A percentile compares a stretch with the other conserved stretches of the same genome.
Conservation (phyloP, 2,113 vertebrate genomes). For the Malurus cyaneus region DNA sequence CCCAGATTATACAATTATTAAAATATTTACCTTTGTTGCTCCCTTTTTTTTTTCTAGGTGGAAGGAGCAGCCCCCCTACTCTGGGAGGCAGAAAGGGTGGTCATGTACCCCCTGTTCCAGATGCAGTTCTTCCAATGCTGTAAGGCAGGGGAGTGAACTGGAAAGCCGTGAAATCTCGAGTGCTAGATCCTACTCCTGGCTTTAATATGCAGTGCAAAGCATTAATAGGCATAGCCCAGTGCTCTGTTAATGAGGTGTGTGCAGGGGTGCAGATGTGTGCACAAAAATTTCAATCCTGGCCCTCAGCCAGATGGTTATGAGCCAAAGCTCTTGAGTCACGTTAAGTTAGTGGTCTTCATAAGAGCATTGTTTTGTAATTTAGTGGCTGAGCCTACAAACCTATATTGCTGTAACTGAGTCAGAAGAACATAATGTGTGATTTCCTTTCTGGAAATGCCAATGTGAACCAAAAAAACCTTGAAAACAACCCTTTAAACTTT, state of each 20-base stretch:
- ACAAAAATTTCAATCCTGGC: not conserved
- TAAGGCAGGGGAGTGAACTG: not conserved
- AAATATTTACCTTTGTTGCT: not conserved
- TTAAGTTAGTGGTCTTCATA: not conserved
- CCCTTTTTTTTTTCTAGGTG: not conserved
- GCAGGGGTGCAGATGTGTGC: not conserved
- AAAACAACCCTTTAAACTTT: not conserved
- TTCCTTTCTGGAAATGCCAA: constrained; percentile 21
- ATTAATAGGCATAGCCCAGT: not conserved
- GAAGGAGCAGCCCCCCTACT: fast-evolving
- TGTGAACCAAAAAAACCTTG: not conserved
- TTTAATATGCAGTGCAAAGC: not conserved
- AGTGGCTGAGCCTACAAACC: not conserved
- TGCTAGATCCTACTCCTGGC: not conserved
- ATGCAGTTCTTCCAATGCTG: not conserved
- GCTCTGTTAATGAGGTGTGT: not conserved
- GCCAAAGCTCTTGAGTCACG: not conserved
- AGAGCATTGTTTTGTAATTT: not conserved
- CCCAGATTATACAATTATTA: not conserved
- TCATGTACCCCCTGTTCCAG: not conserved
- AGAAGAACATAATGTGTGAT: constrained; percentile 2
- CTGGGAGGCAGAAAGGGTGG: not conserved
- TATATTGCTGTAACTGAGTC: not conserved
- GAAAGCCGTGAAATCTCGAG: not conserved
- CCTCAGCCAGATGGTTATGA: not conserved